phyloP scores from a whole-genome alignment of 2,113 vertebrate species.

The Ptyas mucosa region DNA sequence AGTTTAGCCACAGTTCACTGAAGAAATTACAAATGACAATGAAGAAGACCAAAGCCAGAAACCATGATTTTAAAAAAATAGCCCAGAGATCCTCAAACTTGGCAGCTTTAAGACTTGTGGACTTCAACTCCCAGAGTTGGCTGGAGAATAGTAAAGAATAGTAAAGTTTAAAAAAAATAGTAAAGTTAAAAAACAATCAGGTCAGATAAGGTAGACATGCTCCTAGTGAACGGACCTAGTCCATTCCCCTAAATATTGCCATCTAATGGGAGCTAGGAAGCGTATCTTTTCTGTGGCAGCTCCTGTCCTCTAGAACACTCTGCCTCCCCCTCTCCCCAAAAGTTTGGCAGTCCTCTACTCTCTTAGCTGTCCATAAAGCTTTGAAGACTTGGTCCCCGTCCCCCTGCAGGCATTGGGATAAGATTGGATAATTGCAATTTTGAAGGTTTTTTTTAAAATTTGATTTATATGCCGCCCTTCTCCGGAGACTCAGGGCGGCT shows the following conservation, averaged over 20 bases:
- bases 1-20: background rate
- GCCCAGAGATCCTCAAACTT: background rate
- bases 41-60: background rate
- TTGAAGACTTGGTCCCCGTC: background rate
- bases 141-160: no score
- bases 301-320: background rate
- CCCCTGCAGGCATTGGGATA: background rate
- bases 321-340: background rate
- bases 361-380: background rate
- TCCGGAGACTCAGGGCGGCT: no score
- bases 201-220: background rate
- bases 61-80: background rate
- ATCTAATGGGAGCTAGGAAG: background rate
- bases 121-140: no score
- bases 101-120: no score
- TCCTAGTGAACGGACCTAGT: background rate
- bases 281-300: background rate
- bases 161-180: background rate
- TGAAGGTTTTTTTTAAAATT: no score
- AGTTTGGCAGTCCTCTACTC: background rate
- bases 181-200: background rate
- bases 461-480: no score
- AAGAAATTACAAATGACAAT: background rate
- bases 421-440: background rate
- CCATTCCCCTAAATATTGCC: background rate